Conservation (phyloP, 23 tunicate genomes). For the Styela clava region DNA sequence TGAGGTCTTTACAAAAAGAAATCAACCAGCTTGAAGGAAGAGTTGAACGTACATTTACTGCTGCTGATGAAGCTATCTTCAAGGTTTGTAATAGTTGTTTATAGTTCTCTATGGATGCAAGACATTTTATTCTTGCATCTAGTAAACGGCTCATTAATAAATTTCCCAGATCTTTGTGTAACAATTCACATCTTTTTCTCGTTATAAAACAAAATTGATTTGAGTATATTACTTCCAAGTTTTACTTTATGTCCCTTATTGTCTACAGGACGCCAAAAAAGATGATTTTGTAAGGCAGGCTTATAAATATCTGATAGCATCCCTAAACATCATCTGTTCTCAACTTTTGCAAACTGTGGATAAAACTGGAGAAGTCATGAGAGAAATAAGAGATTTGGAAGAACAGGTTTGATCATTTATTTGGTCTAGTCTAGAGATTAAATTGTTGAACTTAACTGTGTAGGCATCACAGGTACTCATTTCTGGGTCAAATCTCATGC, state of each 20-base stretch:
- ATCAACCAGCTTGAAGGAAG: constrained; percentile 73
- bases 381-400: constrained; percentile 89
- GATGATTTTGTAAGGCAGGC: constrained; percentile 68
- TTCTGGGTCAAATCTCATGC: too few relatives aligned
- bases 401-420: constrained; percentile 59
- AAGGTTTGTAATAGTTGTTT: too few relatives aligned
- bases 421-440: background rate
- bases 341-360: constrained; percentile 69
- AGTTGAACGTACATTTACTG: constrained; percentile 68
- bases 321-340: constrained; percentile 64
- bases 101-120: too few relatives aligned
- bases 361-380: constrained; percentile 75
- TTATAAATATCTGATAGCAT: constrained; percentile 75
- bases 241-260: constrained; percentile 1
- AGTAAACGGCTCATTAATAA: too few relatives aligned
- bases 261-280: constrained; percentile 74
- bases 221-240: too few relatives aligned
- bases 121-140: too few relatives aligned
- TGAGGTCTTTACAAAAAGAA: constrained; percentile 50
- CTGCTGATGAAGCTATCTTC: constrained; percentile 74
- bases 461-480: background rate
- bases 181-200: too few relatives aligned
- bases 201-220: too few relatives aligned
- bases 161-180: too few relatives aligned
- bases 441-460: background rate